Percentiles rank a stretch among this genome's conserved stretches.
Evolutionary conservation across 2,113 vertebrate species (phyloP).

Genomic region (Capra hircus): DNA sequence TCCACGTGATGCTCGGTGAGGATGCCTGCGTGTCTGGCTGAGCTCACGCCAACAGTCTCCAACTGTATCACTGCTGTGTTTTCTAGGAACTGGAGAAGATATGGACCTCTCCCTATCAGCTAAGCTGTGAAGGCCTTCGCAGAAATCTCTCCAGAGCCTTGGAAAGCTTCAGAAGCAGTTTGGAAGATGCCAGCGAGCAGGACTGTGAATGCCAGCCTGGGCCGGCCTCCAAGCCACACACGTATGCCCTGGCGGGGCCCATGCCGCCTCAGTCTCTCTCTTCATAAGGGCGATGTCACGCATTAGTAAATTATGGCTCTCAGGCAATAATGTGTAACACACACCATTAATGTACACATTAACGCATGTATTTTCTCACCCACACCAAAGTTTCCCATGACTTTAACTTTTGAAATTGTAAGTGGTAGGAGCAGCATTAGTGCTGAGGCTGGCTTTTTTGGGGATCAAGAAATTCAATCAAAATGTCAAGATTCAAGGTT

Average conservation of each 20-base stretch:
- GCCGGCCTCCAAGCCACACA: neutral
- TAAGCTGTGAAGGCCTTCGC: slow-evolving; percentile 60
- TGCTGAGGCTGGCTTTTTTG: no score
- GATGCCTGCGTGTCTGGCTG: accelerated
- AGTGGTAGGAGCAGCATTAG: neutral
- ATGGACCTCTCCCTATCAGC: slow-evolving; percentile 13
- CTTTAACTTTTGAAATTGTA: neutral
- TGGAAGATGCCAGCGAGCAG: neutral
- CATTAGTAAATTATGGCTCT: neutral
- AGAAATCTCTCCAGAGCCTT: slow-evolving; percentile 44
- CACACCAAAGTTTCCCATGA: neutral
- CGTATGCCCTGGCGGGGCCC: slow-evolving; percentile 27
- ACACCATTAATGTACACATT: neutral
- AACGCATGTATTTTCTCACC: neutral
- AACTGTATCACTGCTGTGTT: neutral
- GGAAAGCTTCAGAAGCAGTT: slow-evolving; percentile 6
- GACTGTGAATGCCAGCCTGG: slow-evolving; percentile 63
- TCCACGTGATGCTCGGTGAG: accelerated
- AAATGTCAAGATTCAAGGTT: neutral
- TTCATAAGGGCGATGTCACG: neutral
- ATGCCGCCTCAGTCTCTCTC: accelerated
- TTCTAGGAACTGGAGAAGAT: slow-evolving; percentile 63
- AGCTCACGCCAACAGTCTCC: neutral
- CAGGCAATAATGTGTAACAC: neutral
- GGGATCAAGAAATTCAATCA: neutral